A percentile compares a stretch with the other conserved stretches of the same genome.
phyloP scores from a whole-genome alignment of 1,140 invertebrate genomes.

The Magallana angulata region DNA sequence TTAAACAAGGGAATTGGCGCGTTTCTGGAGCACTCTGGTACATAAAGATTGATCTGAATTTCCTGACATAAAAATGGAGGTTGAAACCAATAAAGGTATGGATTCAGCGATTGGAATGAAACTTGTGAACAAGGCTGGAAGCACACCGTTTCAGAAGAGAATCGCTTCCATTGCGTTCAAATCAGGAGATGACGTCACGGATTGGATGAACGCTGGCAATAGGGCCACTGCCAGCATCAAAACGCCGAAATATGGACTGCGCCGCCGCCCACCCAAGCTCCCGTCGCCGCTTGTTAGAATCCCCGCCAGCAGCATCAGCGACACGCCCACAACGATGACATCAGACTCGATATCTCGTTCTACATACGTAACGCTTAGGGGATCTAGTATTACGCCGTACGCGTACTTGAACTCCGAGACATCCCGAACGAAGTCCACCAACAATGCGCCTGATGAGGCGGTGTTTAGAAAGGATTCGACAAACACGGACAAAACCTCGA shows the following conservation, averaged over 20 bases:
- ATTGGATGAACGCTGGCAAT: slow-evolving; percentile 36
- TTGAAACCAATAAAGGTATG: slow-evolving; percentile 5
- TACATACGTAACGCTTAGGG: slow-evolving; percentile 41
- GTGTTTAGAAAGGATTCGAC: background rate
- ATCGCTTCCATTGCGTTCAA: slow-evolving; percentile 42
- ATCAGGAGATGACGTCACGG: slow-evolving; percentile 22
- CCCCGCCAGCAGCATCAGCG: background rate
- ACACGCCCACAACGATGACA: slow-evolving; percentile 36
- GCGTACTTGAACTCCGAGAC: slow-evolving; percentile 1
- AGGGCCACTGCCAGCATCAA: slow-evolving; percentile 17
- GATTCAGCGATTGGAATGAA: slow-evolving; percentile 11
- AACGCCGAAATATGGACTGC: slow-evolving; percentile 29
- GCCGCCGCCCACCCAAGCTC: slow-evolving; percentile 15
- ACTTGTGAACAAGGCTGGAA: slow-evolving; percentile 15
- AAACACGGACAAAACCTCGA: background rate
- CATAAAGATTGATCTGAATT: slow-evolving; percentile 29
- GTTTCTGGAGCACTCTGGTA: slow-evolving; percentile 1
- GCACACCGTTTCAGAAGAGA: slow-evolving; percentile 38
- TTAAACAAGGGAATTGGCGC: slow-evolving; percentile 22
- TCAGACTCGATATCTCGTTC: slow-evolving; percentile 41
- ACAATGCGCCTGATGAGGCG: background rate
- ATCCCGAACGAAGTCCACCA: background rate
- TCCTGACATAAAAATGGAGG: background rate
- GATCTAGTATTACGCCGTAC: slow-evolving; percentile 47
- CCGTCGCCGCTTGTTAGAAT: slow-evolving; percentile 44